A percentile compares a stretch with the other conserved stretches of the same genome.
These are phyloP conservation scores for Apodemia zela DNA, from an alignment of 2,888 invertebrate genomes.

Conservation along the genomic window DNA sequence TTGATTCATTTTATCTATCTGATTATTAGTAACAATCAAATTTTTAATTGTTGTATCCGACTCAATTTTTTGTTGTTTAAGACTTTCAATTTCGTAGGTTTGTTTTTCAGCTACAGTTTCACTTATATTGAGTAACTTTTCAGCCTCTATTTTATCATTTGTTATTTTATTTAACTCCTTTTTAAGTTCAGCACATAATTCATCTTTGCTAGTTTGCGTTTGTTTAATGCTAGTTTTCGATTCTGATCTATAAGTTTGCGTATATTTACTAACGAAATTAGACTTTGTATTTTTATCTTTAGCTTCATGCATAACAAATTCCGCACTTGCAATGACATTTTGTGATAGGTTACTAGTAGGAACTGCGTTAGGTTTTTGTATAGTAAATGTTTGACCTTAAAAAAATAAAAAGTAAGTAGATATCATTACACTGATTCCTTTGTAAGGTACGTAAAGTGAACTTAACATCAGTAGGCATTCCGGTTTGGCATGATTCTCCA, in stretches of 20 bases:
- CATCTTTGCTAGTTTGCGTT: slow-evolving; percentile 22
- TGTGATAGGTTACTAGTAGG: neutral
- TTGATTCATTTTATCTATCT: slow-evolving; percentile 50
- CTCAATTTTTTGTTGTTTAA: neutral
- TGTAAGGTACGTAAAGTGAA: too few relatives aligned
- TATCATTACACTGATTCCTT: too few relatives aligned
- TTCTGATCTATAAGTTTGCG: neutral
- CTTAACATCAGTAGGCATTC: too few relatives aligned
- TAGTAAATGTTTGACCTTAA: neutral
- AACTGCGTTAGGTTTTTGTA: neutral
- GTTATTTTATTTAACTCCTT: slow-evolving; percentile 36
- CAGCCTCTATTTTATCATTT: neutral
- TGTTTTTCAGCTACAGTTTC: neutral
- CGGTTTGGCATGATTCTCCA: too few relatives aligned
- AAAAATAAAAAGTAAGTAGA: neutral
- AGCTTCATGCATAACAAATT: neutral
- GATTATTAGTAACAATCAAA: slow-evolving; percentile 45
- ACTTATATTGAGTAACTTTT: neutral
- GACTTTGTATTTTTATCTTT: neutral
- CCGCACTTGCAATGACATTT: neutral
- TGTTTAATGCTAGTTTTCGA: slow-evolving; percentile 24
- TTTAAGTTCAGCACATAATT: slow-evolving; percentile 31
- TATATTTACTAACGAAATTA: neutral
- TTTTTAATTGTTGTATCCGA: slow-evolving; percentile 46
- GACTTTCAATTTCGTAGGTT: neutral